A percentile compares a stretch with the other conserved stretches of the same genome.
phyloP scores from a whole-genome alignment of 2,797 vertebrate species.

The Sebastes itinus region DNA sequence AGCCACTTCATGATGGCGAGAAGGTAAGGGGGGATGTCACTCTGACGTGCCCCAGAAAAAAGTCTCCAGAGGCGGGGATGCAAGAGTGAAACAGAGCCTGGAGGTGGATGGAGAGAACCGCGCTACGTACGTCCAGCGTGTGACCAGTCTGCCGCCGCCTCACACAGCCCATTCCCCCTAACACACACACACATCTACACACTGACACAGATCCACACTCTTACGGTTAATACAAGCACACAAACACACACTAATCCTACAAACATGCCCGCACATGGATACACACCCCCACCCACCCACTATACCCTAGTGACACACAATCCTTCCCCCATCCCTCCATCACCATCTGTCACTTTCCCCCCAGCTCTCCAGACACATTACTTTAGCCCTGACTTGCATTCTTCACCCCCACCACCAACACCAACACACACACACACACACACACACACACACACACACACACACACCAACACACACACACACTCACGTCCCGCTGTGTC shows the following conservation, averaged over 20 bases:
- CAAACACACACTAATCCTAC: constrained; percentile 41
- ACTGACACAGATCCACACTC: constrained; percentile 41
- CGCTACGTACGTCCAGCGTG: not conserved
- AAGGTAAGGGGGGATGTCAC: not conserved
- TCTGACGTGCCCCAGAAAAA: constrained; percentile 8
- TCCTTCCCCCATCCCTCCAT: constrained; percentile 54
- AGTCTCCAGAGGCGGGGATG: not conserved
- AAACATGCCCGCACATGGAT: not conserved
- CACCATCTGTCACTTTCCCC: constrained; percentile 73
- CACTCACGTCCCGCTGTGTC: constrained; percentile 18
- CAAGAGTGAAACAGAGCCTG: not conserved
- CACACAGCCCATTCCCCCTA: not conserved
- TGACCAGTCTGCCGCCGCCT: not conserved
- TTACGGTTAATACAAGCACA: constrained; percentile 21
- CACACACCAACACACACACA: constrained; percentile 1
- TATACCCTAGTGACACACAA: constrained; percentile 66
- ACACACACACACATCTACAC: constrained; percentile 20
- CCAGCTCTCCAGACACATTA: constrained; percentile 19
- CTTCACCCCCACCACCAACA: not conserved
- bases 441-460: not conserved
- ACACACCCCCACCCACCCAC: constrained; percentile 15
- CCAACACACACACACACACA: not conserved
- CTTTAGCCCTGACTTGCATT: constrained; percentile 27
- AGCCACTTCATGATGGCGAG: constrained; percentile 79
- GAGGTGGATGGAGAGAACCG: not conserved